A percentile compares a stretch with the other conserved stretches of the same genome.
phyloP scores from a whole-genome alignment of 1,140 invertebrate species.

The Trypoxylus dichotomus region DNA sequence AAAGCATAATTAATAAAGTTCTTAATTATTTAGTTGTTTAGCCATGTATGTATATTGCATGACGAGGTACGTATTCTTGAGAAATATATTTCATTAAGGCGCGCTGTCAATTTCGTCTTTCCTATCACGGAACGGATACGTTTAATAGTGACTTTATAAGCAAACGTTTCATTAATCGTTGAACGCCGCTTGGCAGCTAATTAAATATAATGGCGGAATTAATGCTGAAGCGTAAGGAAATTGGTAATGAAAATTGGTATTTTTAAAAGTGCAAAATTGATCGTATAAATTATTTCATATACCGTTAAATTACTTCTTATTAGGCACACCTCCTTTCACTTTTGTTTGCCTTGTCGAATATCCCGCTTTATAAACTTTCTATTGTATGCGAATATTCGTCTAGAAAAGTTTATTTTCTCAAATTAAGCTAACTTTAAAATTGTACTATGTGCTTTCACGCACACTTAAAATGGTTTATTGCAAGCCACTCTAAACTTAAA shows the following conservation, averaged over 20 bases:
- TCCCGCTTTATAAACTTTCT: too few species aligned
- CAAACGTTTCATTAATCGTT: neutral
- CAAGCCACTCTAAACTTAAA: too few species aligned
- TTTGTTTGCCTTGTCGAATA: neutral
- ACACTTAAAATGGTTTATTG: too few species aligned
- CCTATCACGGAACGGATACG: neutral
- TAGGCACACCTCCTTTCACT: neutral
- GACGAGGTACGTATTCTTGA: neutral
- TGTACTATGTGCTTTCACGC: too few species aligned
- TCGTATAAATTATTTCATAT: neutral
- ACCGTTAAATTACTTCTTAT: neutral
- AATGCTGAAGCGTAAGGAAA: neutral
- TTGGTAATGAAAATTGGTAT: neutral
- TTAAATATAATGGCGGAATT: slow-evolving; percentile 11
- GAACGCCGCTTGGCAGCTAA: neutral
- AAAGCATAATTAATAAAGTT: neutral
- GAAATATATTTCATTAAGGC: neutral
- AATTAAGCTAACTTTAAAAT: too few species aligned
- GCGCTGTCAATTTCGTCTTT: neutral
- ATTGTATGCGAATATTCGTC: too few species aligned
- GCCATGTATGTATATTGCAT: neutral
- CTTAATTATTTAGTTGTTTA: neutral
- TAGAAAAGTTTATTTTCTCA: too few species aligned
- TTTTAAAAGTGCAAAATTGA: neutral
- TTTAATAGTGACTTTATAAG: neutral